Percentiles rank a stretch among this genome's conserved stretches.
Conservation (phyloP, 2,888 invertebrate species). For the Drosophila antonietae region DNA sequence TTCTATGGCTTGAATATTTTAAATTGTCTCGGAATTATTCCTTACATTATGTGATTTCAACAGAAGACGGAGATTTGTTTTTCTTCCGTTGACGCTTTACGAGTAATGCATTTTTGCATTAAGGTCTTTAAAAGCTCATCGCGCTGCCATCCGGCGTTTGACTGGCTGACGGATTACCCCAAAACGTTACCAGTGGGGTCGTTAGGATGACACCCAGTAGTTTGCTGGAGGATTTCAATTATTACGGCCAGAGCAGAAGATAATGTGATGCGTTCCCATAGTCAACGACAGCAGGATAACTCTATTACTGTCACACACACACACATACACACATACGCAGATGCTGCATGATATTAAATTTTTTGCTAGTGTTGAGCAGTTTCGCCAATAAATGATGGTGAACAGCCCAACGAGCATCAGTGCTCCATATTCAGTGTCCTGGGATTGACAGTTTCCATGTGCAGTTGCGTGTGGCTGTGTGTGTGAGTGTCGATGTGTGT, state of each 20-base stretch:
- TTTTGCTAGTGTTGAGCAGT: constrained; percentile 38
- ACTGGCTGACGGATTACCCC: constrained; percentile 52
- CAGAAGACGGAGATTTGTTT: background rate
- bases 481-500: constrained; percentile 2
- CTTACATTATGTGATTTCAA: background rate
- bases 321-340: constrained; percentile 16
- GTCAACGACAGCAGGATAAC: constrained; percentile 60
- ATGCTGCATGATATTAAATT: constrained; percentile 67
- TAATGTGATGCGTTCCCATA: constrained; percentile 68
- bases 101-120: constrained; percentile 57
- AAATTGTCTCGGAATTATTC: background rate
- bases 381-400: constrained; percentile 64
- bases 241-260: constrained; percentile 56
- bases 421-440: constrained; percentile 38
- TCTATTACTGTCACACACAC: constrained; percentile 62
- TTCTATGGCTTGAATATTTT: background rate
- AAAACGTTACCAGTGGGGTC: constrained; percentile 12
- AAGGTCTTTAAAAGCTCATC: constrained; percentile 47
- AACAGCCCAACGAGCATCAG: constrained; percentile 32
- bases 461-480: constrained; percentile 16
- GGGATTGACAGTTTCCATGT: constrained; percentile 60
- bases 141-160: constrained; percentile 44
- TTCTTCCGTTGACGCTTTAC: background rate
- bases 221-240: constrained; percentile 52
- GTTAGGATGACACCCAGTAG: constrained; percentile 6